These are phyloP conservation scores for Cherax destructor DNA, from an alignment of 1,140 invertebrate species.

Conservation along the genomic window DNA sequence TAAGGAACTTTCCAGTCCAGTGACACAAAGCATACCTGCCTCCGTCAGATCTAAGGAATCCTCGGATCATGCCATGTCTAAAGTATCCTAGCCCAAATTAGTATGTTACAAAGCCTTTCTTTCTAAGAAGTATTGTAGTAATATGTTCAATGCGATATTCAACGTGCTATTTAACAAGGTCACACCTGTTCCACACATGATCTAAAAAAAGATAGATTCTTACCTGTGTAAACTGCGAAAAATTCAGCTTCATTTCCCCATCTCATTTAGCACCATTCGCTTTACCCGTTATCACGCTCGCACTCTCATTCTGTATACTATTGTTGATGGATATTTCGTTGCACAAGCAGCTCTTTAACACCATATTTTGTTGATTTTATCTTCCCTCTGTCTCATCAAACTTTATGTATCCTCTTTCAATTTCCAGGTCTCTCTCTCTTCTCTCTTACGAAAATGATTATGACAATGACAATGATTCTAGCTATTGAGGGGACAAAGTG, in stretches of 20 bases:
- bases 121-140: slow-evolving; percentile 20
- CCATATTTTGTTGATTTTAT: slow-evolving; percentile 25
- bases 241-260: neutral
- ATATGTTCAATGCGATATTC: neutral
- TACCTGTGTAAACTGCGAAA: slow-evolving; percentile 2
- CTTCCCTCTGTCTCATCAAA: slow-evolving; percentile 13
- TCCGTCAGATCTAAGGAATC: neutral
- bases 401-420: slow-evolving; percentile 48
- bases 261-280: slow-evolving; percentile 31
- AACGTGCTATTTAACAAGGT: neutral
- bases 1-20: neutral
- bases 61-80: slow-evolving; percentile 6
- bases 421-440: slow-evolving; percentile 69
- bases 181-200: neutral
- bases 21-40: slow-evolving; percentile 59
- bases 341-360: neutral
- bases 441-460: slow-evolving; percentile 70
- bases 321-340: neutral
- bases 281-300: slow-evolving; percentile 8
- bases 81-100: slow-evolving; percentile 18
- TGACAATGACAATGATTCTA: slow-evolving; percentile 70
- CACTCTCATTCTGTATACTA: slow-evolving; percentile 5
- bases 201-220: neutral
- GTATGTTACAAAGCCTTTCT: slow-evolving; percentile 22
- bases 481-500: slow-evolving; percentile 59